Evolutionary conservation across 1,140 invertebrate genomes (phyloP).

Genomic region (Brachionus koreanus): DNA sequence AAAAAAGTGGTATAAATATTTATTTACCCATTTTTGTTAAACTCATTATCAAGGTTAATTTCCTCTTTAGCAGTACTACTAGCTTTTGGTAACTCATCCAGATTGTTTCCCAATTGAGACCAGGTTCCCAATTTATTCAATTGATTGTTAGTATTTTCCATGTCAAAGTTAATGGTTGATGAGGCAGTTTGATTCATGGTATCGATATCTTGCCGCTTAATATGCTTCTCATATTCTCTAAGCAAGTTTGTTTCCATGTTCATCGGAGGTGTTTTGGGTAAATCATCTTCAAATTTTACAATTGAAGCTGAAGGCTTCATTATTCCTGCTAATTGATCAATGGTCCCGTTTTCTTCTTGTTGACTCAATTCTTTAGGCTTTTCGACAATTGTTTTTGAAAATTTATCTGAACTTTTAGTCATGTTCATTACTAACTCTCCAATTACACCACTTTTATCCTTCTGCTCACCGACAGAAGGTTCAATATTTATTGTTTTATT

Average conservation of each 20-base stretch:
- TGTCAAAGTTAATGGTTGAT: not conserved
- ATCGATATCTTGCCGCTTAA: not conserved
- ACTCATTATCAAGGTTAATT: not conserved
- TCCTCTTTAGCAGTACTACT: conserved; percentile 13
- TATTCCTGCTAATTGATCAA: not conserved
- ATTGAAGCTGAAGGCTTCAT: not conserved
- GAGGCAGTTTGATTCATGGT: not conserved
- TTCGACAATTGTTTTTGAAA: not conserved
- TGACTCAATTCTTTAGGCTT: not conserved
- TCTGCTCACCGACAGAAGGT: not conserved
- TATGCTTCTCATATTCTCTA: conserved; percentile 10
- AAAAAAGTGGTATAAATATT: not conserved
- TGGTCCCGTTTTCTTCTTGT: not conserved
- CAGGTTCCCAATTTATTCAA: not conserved
- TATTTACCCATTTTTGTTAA: not conserved
- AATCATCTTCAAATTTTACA: conserved; percentile 15
- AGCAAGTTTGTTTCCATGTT: not conserved
- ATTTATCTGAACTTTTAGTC: not conserved
- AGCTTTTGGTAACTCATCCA: conserved; percentile 27
- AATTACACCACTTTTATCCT: not conserved
- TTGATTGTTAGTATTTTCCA: not conserved
- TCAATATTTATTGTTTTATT: not conserved
- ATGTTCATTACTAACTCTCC: conserved; percentile 4
- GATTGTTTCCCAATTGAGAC: not conserved
- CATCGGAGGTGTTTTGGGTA: not conserved